Evolutionary conservation across 2,113 vertebrate species (phyloP).

Genomic region (Reinhardtius hippoglossoides): DNA sequence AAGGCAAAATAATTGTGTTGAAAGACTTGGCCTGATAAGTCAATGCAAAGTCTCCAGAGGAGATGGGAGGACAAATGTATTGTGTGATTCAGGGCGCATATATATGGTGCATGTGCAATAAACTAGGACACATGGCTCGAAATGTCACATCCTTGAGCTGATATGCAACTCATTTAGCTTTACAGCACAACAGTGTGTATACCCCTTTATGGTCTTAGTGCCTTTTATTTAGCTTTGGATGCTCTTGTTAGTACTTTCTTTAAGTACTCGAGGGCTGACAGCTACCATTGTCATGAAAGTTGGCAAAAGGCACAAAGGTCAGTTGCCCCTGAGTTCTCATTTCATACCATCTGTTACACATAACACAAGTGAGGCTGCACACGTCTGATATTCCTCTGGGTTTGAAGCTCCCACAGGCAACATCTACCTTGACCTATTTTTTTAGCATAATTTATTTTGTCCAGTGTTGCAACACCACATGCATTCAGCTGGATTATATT

Average conservation of each 20-base stretch:
- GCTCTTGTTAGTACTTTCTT: neutral
- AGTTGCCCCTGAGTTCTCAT: conserved; percentile 24
- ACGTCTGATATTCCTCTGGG: conserved; percentile 12
- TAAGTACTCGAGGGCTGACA: conserved; percentile 1
- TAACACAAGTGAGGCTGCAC: neutral
- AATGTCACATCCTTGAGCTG: conserved; percentile 6
- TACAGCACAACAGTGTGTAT: neutral
- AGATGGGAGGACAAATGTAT: neutral
- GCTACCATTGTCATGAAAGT: neutral
- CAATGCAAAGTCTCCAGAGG: neutral
- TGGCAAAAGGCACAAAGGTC: conserved; percentile 16
- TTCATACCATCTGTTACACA: conserved; percentile 20
- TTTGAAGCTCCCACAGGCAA: conserved; percentile 19
- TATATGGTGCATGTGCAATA: neutral
- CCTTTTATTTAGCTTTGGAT: neutral
- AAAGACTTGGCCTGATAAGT: neutral
- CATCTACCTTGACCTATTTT: conserved; percentile 37
- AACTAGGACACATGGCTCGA: neutral
- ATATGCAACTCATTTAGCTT: conserved; percentile 4
- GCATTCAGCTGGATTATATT: conserved; percentile 21
- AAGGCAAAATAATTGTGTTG: too few relatives aligned
- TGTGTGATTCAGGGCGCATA: neutral
- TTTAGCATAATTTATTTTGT: conserved; percentile 1
- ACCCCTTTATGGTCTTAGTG: neutral
- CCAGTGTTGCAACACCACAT: conserved; percentile 1